A percentile compares a stretch with the other conserved stretches of the same genome.
These are phyloP conservation scores for Chinchilla lanigera DNA, from an alignment of 2,113 vertebrate genomes.

Conservation along the genomic window DNA sequence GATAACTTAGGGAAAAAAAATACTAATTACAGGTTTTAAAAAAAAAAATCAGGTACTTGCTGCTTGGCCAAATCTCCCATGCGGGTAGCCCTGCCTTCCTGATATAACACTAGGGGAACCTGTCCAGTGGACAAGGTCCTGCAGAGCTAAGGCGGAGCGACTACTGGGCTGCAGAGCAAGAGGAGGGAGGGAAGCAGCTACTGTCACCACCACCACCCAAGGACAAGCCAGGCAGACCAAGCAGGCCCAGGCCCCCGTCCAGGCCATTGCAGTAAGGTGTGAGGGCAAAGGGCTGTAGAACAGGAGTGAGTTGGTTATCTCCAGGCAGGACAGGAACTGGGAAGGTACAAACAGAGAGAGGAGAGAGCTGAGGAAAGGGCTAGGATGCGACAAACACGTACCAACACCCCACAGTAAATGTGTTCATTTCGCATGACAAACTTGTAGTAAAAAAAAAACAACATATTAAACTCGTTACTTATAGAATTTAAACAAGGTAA, in stretches of 20 bases:
- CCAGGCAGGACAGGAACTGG: background rate
- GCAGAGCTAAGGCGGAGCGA: background rate
- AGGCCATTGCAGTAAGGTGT: background rate
- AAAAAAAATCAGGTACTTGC: background rate
- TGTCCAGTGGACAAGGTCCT: background rate
- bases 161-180: background rate
- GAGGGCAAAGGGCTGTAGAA: background rate
- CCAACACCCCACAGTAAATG: background rate
- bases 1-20: background rate
- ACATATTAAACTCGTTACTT: background rate
- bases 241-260: background rate
- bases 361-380: background rate
- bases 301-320: background rate
- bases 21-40: background rate
- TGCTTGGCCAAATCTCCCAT: background rate
- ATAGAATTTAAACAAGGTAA: constrained; percentile 44
- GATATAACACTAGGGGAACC: background rate
- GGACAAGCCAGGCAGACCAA: background rate
- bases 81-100: background rate
- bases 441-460: background rate
- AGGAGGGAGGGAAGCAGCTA: background rate
- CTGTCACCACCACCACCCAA: background rate
- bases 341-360: background rate
- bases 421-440: background rate
- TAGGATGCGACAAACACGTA: background rate